Percentiles rank a stretch among this genome's conserved stretches.
Evolutionary conservation across 1,140 invertebrate species (phyloP).

Genomic region (Portunus trituberculatus): DNA sequence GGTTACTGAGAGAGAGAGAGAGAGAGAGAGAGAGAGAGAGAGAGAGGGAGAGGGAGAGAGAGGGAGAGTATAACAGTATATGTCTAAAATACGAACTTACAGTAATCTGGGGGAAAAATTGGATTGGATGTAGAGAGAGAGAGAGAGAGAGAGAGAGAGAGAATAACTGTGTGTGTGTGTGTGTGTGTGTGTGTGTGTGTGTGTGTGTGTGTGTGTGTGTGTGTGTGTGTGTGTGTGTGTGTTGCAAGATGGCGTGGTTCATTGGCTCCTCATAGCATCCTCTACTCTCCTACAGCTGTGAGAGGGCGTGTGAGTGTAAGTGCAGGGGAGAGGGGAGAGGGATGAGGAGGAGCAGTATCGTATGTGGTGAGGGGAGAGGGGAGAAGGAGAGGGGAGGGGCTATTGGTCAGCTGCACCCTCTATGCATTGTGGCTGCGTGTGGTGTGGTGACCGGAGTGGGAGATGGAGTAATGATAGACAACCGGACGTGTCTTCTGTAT

Average conservation of each 20-base stretch:
- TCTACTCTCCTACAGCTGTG: not conserved
- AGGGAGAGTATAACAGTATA: not conserved
- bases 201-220: slow-evolving; percentile 51
- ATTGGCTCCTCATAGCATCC: not conserved
- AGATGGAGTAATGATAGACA: not conserved
- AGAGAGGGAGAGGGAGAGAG: slow-evolving; percentile 45
- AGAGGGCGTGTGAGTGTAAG: not conserved
- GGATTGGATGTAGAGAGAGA: not conserved
- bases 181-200: slow-evolving; percentile 21
- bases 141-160: not conserved
- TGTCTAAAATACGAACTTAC: not conserved
- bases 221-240: slow-evolving; percentile 27
- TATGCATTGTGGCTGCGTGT: not conserved
- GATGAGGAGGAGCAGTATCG: not conserved
- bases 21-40: slow-evolving; percentile 56
- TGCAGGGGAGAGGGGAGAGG: not conserved
- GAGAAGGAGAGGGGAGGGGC: not conserved
- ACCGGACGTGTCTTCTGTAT: not conserved
- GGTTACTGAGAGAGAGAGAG: not conserved
- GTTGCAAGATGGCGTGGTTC: not conserved
- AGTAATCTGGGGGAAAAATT: too few species aligned
- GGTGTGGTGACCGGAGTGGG: not conserved
- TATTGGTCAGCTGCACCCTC: not conserved
- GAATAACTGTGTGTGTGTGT: not conserved
- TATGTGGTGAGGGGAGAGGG: not conserved